Percentiles rank a stretch among this genome's conserved stretches.
Evolutionary conservation across 2,113 vertebrate species (phyloP).

Genomic region (Ursus arctos): DNA sequence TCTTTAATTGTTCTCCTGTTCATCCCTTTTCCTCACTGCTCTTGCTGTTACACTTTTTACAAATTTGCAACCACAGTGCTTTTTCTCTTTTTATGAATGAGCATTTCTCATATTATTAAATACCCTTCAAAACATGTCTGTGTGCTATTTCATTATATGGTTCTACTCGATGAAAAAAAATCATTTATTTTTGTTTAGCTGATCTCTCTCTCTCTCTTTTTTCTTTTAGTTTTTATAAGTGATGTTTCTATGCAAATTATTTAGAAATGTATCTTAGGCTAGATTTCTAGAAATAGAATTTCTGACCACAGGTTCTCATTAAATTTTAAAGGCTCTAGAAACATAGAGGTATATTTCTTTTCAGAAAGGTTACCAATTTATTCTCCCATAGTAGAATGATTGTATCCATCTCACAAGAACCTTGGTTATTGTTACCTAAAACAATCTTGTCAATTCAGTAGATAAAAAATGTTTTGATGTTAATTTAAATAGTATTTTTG

Average conservation of each 20-base stretch:
- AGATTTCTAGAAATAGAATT: constrained; percentile 11
- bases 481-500: constrained; percentile 36
- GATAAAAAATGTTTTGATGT: background rate
- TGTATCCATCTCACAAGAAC: background rate
- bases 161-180: background rate
- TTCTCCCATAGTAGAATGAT: background rate
- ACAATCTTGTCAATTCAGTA: background rate
- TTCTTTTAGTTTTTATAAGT: constrained; percentile 20
- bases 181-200: constrained; percentile 7
- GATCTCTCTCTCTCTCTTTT: background rate
- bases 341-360: background rate
- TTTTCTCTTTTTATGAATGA: constrained; percentile 32
- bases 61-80: background rate
- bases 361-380: background rate
- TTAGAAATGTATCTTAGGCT: background rate
- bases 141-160: background rate
- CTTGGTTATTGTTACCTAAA: constrained; percentile 33
- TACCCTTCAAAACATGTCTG: background rate
- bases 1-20: background rate
- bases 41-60: background rate
- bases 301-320: background rate
- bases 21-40: background rate
- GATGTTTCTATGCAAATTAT: background rate
- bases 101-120: background rate
- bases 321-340: constrained; percentile 45